These are phyloP conservation scores for Leptopilina myrica DNA, from an alignment of 2,888 invertebrate genomes.

Conservation along the genomic window DNA sequence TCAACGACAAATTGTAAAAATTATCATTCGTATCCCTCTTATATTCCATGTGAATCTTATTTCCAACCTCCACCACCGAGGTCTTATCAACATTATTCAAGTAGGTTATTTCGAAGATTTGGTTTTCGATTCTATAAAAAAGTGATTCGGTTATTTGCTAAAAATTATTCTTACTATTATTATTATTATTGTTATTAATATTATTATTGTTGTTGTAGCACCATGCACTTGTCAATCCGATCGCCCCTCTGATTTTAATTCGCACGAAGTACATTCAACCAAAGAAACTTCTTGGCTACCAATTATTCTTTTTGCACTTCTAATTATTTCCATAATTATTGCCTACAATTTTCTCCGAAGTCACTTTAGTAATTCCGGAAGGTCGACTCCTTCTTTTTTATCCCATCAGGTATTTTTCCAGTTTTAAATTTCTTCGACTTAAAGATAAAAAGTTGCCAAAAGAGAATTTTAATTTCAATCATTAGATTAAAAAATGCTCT, in stretches of 20 bases:
- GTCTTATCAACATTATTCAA: slow-evolving; percentile 39
- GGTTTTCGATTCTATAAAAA: background rate
- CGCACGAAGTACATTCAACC: slow-evolving; percentile 36
- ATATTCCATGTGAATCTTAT: slow-evolving; percentile 52
- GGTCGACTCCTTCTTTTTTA: background rate
- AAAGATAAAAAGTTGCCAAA: too few species aligned
- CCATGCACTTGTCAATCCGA: slow-evolving; percentile 14
- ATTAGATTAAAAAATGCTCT: too few species aligned
- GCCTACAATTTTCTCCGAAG: slow-evolving; percentile 23
- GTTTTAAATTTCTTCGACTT: too few species aligned
- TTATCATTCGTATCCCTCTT: slow-evolving; percentile 52
- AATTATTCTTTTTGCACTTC: slow-evolving; percentile 49
- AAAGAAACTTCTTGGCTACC: slow-evolving; percentile 44
- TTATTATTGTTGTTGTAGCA: background rate
- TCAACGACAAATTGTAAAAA: slow-evolving; percentile 40
- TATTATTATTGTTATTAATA: too few species aligned
- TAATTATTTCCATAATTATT: slow-evolving; percentile 41
- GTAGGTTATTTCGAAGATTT: background rate
- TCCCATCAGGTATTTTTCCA: slow-evolving; percentile 4
- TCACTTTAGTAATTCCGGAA: slow-evolving; percentile 10
- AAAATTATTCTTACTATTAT: too few species aligned
- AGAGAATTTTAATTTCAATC: too few species aligned
- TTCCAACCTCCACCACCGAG: slow-evolving; percentile 45
- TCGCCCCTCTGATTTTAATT: slow-evolving; percentile 41
- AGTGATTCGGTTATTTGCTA: background rate